These are phyloP conservation scores for Parambassis ranga DNA, from an alignment of 2,797 vertebrate species.

Conservation along the genomic window DNA sequence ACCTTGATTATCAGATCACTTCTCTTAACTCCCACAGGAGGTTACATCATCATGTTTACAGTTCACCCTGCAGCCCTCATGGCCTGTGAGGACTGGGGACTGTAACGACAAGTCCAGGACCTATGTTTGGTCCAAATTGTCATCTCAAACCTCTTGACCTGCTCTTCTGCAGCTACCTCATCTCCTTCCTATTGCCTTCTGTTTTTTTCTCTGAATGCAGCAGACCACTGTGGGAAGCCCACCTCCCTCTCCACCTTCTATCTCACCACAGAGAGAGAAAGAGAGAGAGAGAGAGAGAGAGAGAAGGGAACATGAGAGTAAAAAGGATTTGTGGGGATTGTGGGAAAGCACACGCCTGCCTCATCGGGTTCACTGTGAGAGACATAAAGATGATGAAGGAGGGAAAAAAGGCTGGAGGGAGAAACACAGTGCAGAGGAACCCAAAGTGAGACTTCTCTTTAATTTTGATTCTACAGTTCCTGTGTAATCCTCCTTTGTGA, in stretches of 20 bases:
- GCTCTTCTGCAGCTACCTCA: not conserved
- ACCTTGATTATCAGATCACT: slow-evolving; percentile 46
- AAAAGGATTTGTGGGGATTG: slow-evolving; percentile 19
- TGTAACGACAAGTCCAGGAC: slow-evolving; percentile 1
- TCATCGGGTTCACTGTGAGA: slow-evolving; percentile 17
- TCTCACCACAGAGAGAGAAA: too few relatives aligned
- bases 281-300: not conserved
- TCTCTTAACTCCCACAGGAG: slow-evolving; percentile 8
- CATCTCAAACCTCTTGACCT: slow-evolving; percentile 18
- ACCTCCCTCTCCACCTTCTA: not conserved
- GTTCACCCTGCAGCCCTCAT: not conserved
- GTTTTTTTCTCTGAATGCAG: slow-evolving; percentile 28
- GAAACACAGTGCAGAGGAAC: not conserved
- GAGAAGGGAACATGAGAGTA: not conserved
- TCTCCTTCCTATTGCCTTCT: not conserved
- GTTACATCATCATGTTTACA: slow-evolving; percentile 41
- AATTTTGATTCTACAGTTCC: too few relatives aligned
- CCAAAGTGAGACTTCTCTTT: too few relatives aligned
- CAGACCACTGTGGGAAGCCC: not conserved
- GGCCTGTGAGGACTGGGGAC: not conserved
- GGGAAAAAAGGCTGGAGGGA: not conserved
- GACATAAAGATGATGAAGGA: slow-evolving; percentile 39
- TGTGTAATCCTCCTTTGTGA: too few relatives aligned
- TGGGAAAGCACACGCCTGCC: slow-evolving; percentile 1
- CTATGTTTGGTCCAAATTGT: not conserved